A percentile compares a stretch with the other conserved stretches of the same genome.
These are phyloP conservation scores for Danio tinwini DNA, from an alignment of 2,797 vertebrate genomes.

Conservation along the genomic window DNA sequence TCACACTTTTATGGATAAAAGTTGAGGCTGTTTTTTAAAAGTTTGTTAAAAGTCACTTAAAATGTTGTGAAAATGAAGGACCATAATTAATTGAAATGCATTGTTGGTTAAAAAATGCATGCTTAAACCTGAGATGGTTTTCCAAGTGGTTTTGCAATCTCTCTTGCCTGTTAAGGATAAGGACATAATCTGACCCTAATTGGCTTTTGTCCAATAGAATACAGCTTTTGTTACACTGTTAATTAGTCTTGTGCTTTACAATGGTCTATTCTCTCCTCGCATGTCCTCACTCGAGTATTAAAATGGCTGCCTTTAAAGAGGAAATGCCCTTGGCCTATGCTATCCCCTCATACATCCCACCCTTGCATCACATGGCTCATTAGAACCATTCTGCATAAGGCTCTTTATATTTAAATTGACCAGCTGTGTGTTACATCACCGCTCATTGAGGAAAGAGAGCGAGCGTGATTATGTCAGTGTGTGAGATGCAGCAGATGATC, in stretches of 20 bases:
- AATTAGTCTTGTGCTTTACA: slow-evolving; percentile 12
- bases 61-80: too few species aligned
- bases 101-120: too few species aligned
- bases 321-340: slow-evolving; percentile 16
- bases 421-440: slow-evolving; percentile 77
- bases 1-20: too few species aligned
- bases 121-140: neutral
- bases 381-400: slow-evolving; percentile 53
- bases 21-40: too few species aligned
- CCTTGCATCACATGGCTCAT: slow-evolving; percentile 32
- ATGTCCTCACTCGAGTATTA: slow-evolving; percentile 36
- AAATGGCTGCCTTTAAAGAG: slow-evolving; percentile 47
- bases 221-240: neutral
- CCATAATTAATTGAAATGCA: too few species aligned
- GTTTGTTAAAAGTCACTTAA: too few species aligned
- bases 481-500: slow-evolving; percentile 39
- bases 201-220: neutral
- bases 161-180: neutral
- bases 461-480: slow-evolving; percentile 13
- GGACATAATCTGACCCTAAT: slow-evolving; percentile 33
- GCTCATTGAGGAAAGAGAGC: slow-evolving; percentile 11
- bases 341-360: slow-evolving; percentile 7
- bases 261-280: neutral
- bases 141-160: slow-evolving; percentile 8
- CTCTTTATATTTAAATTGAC: slow-evolving; percentile 68